phyloP scores from a whole-genome alignment of 1,140 invertebrate genomes.

The Sesamia nonagrioides region DNA sequence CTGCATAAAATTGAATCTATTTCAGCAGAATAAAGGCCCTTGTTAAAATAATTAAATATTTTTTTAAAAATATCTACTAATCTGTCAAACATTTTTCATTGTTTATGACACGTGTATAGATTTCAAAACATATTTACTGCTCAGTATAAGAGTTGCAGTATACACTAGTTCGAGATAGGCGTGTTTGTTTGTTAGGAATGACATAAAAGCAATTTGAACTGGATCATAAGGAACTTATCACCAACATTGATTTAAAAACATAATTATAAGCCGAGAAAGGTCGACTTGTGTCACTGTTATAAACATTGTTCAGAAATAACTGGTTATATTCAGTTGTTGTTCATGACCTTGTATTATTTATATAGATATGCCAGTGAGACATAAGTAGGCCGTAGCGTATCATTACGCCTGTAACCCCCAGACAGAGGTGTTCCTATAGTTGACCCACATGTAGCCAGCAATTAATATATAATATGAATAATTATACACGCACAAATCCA shows the following conservation, averaged over 20 bases:
- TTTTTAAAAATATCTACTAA: too few relatives aligned
- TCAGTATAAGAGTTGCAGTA: background rate
- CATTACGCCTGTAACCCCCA: too few relatives aligned
- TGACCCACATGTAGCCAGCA: too few relatives aligned
- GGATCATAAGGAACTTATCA: conserved; percentile 1
- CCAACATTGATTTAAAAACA: background rate
- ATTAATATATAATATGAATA: too few relatives aligned
- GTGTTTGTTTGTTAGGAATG: background rate
- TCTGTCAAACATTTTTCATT: background rate
- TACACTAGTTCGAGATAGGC: background rate
- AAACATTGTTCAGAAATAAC: background rate
- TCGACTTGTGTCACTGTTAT: background rate
- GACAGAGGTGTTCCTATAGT: too few relatives aligned
- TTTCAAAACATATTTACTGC: background rate
- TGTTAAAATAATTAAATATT: too few relatives aligned
- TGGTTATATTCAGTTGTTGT: background rate
- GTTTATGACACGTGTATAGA: background rate
- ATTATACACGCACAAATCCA: too few relatives aligned
- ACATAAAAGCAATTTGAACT: background rate
- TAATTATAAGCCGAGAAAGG: background rate
- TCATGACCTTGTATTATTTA: background rate
- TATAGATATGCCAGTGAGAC: too few relatives aligned
- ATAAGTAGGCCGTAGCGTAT: too few relatives aligned
- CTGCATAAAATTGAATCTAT: too few relatives aligned
- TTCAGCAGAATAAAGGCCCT: too few relatives aligned